These are phyloP conservation scores for Margarornis squamiger DNA, from an alignment of 2,797 vertebrate species.

Conservation along the genomic window DNA sequence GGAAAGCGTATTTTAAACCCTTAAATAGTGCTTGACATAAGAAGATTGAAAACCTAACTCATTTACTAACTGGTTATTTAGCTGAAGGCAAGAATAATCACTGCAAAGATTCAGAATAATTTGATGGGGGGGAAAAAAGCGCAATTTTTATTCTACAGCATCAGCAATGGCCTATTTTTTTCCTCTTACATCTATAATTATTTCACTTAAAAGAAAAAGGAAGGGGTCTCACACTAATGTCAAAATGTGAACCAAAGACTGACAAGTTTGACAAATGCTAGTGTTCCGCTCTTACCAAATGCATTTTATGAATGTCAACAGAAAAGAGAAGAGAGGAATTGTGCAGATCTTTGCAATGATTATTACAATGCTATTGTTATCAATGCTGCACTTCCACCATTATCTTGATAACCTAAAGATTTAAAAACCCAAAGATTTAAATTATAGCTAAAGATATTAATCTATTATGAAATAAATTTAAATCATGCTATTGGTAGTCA, in stretches of 20 bases:
- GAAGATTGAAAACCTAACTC: not conserved
- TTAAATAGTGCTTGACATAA: slow-evolving; percentile 2
- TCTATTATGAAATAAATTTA: not conserved
- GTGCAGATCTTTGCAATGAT: not conserved
- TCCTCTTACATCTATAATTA: not conserved
- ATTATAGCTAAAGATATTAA: not conserved
- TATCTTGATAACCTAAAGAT: not conserved
- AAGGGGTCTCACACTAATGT: not conserved
- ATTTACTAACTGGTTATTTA: not conserved
- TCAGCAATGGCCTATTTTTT: not conserved
- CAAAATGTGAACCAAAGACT: not conserved
- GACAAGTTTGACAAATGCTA: not conserved
- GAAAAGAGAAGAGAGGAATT: not conserved
- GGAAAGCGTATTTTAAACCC: not conserved
- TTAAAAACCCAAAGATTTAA: not conserved
- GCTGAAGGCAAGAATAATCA: slow-evolving; percentile 24
- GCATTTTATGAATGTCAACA: not conserved
- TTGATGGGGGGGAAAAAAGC: not conserved
- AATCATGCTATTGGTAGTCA: not conserved
- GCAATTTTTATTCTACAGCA: not conserved
- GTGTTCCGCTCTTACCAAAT: not conserved
- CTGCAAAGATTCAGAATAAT: not conserved
- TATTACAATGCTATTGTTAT: not conserved
- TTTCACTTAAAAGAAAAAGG: not conserved
- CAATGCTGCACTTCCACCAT: not conserved